Conservation (phyloP, 2,888 invertebrate genomes). For the Fissipunctia ypsillon region DNA sequence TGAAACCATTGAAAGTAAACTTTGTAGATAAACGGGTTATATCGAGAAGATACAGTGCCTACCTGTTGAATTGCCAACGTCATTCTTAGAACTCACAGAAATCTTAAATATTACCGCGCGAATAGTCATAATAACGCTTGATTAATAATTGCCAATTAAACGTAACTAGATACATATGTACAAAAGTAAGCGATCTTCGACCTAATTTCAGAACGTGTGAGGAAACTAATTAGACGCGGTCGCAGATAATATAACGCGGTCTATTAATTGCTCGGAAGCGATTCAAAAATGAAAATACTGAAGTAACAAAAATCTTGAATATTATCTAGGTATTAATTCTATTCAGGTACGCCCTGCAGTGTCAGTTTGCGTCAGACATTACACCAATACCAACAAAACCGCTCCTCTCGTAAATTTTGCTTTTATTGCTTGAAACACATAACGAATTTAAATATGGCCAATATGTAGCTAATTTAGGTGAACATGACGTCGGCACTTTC, state of each 20-base stretch:
- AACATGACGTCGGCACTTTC: constrained; percentile 70
- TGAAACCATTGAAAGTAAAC: too few relatives aligned
- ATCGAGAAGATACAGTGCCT: too few relatives aligned
- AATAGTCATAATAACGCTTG: not conserved
- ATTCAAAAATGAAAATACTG: not conserved
- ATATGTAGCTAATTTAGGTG: constrained; percentile 55
- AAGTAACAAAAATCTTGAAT: constrained; percentile 1
- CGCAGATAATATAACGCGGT: too few relatives aligned
- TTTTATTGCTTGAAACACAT: constrained; percentile 42
- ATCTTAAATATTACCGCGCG: not conserved
- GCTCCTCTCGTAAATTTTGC: constrained; percentile 18
- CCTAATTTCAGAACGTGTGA: too few relatives aligned
- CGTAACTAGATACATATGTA: not conserved
- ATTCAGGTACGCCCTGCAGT: not conserved
- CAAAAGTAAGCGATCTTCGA: too few relatives aligned
- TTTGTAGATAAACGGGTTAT: too few relatives aligned
- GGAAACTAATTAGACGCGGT: not conserved
- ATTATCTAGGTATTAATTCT: not conserved
- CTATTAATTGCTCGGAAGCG: not conserved
- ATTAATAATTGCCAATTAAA: not conserved
- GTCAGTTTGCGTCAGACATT: constrained; percentile 14
- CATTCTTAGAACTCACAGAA: too few relatives aligned
- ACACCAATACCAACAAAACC: constrained; percentile 9
- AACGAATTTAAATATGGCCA: constrained; percentile 40
- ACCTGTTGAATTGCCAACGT: too few relatives aligned